Conservation (phyloP, 1,140 invertebrate species). For the Adoxophyes honmai region DNA sequence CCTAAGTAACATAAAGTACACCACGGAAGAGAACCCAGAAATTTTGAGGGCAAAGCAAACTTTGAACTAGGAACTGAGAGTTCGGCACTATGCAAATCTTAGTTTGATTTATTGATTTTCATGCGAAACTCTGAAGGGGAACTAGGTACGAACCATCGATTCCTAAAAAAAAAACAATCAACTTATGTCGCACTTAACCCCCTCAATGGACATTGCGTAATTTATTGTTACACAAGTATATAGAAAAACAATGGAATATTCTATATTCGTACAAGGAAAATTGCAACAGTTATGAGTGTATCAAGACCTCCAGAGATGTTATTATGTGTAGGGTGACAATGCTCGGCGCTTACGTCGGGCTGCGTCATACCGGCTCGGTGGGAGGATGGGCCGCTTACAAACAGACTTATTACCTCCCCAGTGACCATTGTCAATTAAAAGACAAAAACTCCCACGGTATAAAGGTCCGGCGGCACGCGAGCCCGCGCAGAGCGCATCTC, state of each 20-base stretch:
- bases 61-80: no score
- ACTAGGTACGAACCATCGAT: not conserved
- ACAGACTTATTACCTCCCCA: slow-evolving; percentile 67
- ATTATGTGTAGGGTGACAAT: slow-evolving; percentile 43
- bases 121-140: no score
- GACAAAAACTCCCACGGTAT: slow-evolving; percentile 72
- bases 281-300: slow-evolving; percentile 1
- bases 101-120: no score
- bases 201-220: no score
- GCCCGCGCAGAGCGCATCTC: slow-evolving; percentile 63
- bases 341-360: slow-evolving; percentile 39
- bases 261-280: slow-evolving; percentile 1
- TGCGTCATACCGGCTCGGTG: slow-evolving; percentile 53
- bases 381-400: slow-evolving; percentile 68
- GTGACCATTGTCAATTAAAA: slow-evolving; percentile 67
- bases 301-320: slow-evolving; percentile 17
- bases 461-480: slow-evolving; percentile 54
- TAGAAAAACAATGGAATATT: not conserved
- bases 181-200: no score
- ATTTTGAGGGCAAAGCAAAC: no score
- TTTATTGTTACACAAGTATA: no score
- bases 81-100: no score
- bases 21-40: no score
- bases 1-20: no score
- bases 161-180: no score